Evolutionary conservation across 2,888 invertebrate genomes (phyloP).

Genomic region (Diaprepes abbreviatus): DNA sequence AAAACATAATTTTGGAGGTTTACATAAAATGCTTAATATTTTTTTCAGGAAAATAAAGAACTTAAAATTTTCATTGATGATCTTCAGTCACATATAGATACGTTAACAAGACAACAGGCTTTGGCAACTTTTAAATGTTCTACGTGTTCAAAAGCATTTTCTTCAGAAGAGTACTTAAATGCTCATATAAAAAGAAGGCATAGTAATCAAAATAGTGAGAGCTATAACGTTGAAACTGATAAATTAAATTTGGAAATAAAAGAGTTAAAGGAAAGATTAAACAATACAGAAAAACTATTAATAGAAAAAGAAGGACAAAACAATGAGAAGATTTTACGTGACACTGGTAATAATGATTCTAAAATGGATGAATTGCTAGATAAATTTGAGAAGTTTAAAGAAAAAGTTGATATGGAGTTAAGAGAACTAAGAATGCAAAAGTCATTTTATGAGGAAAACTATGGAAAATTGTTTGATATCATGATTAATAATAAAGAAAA

Average conservation of each 20-base stretch:
- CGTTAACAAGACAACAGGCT: constrained; percentile 68
- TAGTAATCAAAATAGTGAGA: constrained; percentile 50
- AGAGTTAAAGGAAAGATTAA: constrained; percentile 74
- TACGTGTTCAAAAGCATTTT: constrained; percentile 78
- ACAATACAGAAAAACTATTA: constrained; percentile 73
- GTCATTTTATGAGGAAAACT: constrained; percentile 70
- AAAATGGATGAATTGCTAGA: constrained; percentile 59
- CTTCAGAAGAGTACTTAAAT: constrained; percentile 75
- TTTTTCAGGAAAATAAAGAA: constrained; percentile 60
- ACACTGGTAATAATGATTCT: constrained; percentile 21
- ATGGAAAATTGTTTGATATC: constrained; percentile 69
- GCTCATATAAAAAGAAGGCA: constrained; percentile 77
- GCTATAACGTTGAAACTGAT: constrained; percentile 65
- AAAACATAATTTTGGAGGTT: no score
- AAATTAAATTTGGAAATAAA: constrained; percentile 77
- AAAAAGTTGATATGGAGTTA: constrained; percentile 63
- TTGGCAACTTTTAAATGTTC: constrained; percentile 71
- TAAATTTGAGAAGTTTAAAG: constrained; percentile 63
- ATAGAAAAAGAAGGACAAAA: constrained; percentile 60
- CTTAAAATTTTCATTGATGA: constrained; percentile 66
- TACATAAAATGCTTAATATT: neutral
- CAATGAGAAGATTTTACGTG: constrained; percentile 34
- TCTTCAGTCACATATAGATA: constrained; percentile 70
- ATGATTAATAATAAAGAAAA: constrained; percentile 53
- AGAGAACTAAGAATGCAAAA: constrained; percentile 70